A percentile compares a stretch with the other conserved stretches of the same genome.
Evolutionary conservation across 2,888 invertebrate species (phyloP).

Genomic region (Camptogramma bilineatum): DNA sequence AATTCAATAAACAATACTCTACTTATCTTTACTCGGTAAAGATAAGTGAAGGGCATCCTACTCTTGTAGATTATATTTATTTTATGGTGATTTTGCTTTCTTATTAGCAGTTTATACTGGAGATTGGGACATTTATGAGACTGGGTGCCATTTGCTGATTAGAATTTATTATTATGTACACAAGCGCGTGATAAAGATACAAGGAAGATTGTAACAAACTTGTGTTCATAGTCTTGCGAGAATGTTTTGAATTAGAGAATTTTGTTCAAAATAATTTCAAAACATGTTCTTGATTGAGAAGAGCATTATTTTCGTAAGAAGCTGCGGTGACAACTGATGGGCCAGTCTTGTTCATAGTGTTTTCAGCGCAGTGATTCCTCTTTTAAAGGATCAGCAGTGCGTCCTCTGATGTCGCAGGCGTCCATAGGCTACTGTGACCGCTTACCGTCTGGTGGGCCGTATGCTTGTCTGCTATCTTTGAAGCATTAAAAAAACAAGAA

Average conservation of each 20-base stretch:
- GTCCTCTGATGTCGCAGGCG: no score
- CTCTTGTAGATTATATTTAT: constrained; percentile 18
- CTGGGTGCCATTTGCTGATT: constrained; percentile 33
- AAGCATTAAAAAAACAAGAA: no score
- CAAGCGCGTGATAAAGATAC: constrained; percentile 27
- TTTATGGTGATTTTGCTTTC: constrained; percentile 30
- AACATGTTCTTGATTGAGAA: no score
- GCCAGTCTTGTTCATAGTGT: no score
- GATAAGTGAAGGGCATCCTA: constrained; percentile 11
- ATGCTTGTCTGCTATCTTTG: no score
- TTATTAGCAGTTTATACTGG: constrained; percentile 29
- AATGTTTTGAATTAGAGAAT: constrained; percentile 2
- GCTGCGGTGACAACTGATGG: no score
- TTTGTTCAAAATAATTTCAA: not conserved
- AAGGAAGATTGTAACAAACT: constrained; percentile 15
- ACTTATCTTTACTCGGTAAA: constrained; percentile 5
- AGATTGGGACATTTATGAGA: constrained; percentile 28
- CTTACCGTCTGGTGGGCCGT: no score
- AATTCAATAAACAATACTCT: constrained; percentile 5
- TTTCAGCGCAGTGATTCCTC: no score
- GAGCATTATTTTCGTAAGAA: no score
- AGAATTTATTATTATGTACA: constrained; percentile 33
- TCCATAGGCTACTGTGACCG: no score
- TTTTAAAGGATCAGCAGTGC: no score
- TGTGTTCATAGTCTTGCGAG: constrained; percentile 4